Conservation (phyloP, 2,888 invertebrate species). For the Nomada fabriciana region DNA sequence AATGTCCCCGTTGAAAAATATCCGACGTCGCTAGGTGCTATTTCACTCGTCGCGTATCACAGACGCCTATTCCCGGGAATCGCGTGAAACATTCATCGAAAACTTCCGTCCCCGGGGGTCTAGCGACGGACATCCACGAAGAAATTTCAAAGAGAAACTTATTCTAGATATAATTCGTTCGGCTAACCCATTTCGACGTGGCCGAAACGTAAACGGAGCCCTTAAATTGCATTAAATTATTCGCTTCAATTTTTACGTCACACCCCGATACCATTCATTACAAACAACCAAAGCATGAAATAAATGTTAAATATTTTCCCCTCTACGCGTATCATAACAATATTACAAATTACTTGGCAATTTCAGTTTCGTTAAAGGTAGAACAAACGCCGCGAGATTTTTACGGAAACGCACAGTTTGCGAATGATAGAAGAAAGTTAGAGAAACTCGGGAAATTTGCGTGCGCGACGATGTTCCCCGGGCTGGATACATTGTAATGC, state of each 20-base stretch:
- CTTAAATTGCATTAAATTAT: slow-evolving; percentile 46
- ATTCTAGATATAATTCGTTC: slow-evolving; percentile 59
- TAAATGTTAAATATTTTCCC: no score
- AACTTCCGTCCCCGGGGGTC: slow-evolving; percentile 20
- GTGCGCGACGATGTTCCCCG: neutral
- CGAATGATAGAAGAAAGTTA: neutral
- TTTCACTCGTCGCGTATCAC: slow-evolving; percentile 47
- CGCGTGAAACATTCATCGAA: slow-evolving; percentile 53
- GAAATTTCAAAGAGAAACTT: slow-evolving; percentile 35
- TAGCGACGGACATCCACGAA: neutral
- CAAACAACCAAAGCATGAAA: neutral
- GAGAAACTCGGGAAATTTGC: neutral
- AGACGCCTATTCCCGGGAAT: slow-evolving; percentile 40
- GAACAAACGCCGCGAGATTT: neutral
- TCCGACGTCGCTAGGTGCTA: slow-evolving; percentile 38
- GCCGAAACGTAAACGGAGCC: slow-evolving; percentile 39
- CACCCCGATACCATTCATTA: neutral
- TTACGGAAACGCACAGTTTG: no score
- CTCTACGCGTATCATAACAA: no score
- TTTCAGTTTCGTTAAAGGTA: neutral
- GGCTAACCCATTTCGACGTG: slow-evolving; percentile 44
- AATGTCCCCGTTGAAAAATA: slow-evolving; percentile 48
- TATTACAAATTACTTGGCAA: no score
- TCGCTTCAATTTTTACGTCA: slow-evolving; percentile 9
- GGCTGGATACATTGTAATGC: slow-evolving; percentile 36